Evolutionary conservation across 2,797 vertebrate species (phyloP).

Genomic region (Cottoperca gobio): DNA sequence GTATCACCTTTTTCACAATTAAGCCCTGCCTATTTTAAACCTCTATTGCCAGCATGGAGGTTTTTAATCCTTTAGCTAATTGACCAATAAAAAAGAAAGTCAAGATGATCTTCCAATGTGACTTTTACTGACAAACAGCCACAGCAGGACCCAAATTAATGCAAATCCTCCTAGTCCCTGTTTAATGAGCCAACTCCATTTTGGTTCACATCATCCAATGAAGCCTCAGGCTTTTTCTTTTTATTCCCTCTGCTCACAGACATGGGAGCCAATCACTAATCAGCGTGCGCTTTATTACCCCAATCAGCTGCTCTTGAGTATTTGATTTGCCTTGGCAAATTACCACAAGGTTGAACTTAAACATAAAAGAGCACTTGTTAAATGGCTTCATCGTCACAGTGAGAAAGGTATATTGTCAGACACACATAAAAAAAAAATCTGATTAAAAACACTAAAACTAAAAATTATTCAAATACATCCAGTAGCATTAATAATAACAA

Average conservation of each 20-base stretch:
- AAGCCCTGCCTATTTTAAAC: not conserved
- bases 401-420: not conserved
- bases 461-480: not conserved
- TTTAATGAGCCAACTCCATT: conserved; percentile 7
- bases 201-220: not conserved
- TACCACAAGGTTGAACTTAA: not conserved
- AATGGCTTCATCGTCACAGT: not conserved
- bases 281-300: conserved; percentile 16
- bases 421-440: no score
- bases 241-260: not conserved
- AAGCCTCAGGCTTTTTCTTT: not conserved
- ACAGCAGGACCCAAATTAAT: conserved; percentile 21
- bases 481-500: no score
- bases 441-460: not conserved
- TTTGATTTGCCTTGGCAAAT: not conserved
- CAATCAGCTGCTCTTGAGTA: not conserved
- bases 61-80: not conserved
- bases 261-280: conserved; percentile 18
- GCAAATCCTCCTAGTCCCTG: conserved; percentile 9
- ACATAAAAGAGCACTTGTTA: not conserved
- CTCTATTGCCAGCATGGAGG: not conserved
- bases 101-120: not conserved
- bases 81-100: not conserved
- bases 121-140: conserved; percentile 20
- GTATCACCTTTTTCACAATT: not conserved